These are phyloP conservation scores for Charadrius vociferus DNA, from an alignment of 2,113 vertebrate genomes.

Conservation along the genomic window DNA sequence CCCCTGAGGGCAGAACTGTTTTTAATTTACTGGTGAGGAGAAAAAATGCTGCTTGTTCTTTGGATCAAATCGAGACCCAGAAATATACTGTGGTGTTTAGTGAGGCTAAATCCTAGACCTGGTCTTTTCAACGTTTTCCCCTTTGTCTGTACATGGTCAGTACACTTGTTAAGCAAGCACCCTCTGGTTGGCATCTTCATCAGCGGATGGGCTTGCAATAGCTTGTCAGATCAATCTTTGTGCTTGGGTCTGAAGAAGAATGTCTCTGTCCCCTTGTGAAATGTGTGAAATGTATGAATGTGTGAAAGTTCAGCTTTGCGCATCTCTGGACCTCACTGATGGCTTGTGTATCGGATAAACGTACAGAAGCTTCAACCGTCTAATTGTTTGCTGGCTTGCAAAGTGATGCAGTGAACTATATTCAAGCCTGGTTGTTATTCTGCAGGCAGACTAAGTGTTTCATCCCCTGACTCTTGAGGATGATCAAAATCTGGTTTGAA, in stretches of 20 bases:
- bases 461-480: background rate
- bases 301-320: background rate
- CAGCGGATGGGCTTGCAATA: background rate
- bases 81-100: background rate
- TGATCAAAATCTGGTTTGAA: background rate
- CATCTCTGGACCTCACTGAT: background rate
- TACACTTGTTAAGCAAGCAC: background rate
- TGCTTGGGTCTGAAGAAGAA: background rate
- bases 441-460: background rate
- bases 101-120: background rate
- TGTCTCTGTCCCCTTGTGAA: background rate
- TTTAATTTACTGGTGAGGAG: background rate
- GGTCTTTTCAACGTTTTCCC: constrained; percentile 9
- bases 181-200: background rate
- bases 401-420: background rate
- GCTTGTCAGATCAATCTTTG: background rate
- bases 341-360: background rate
- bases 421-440: background rate
- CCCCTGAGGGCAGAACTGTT: background rate
- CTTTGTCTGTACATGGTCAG: background rate
- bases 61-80: background rate
- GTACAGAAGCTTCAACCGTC: background rate
- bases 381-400: background rate
- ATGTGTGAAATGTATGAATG: too few relatives aligned
- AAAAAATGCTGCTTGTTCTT: background rate